phyloP scores from a whole-genome alignment of 2,888 invertebrate genomes.

The Cheilosia scutellata region DNA sequence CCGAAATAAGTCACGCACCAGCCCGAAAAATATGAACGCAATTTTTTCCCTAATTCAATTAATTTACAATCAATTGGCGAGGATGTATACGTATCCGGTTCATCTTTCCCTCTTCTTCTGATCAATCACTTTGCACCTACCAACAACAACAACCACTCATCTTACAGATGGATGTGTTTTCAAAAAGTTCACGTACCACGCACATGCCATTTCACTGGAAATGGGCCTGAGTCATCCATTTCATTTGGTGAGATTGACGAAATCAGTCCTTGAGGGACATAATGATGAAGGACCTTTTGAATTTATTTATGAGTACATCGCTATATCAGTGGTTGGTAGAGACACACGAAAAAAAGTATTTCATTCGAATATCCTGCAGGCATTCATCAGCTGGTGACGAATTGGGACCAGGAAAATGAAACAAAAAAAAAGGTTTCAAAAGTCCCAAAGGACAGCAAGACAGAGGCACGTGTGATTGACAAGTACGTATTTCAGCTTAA shows the following conservation, averaged over 20 bases:
- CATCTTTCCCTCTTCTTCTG: slow-evolving; percentile 28
- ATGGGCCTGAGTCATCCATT: slow-evolving; percentile 55
- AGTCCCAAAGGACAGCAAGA: no score
- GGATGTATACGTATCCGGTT: slow-evolving; percentile 17
- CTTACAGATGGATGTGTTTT: not conserved
- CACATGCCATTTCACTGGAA: slow-evolving; percentile 34
- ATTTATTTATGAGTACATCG: slow-evolving; percentile 58
- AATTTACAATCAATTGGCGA: slow-evolving; percentile 60
- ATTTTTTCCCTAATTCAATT: slow-evolving; percentile 57
- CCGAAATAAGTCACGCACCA: slow-evolving; percentile 43
- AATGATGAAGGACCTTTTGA: slow-evolving; percentile 53
- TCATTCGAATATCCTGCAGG: slow-evolving; percentile 12
- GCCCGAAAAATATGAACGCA: slow-evolving; percentile 38
- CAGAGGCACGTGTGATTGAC: no score
- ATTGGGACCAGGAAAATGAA: slow-evolving; percentile 6
- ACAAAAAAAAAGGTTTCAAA: not conserved
- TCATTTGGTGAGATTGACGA: slow-evolving; percentile 40
- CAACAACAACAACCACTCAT: not conserved
- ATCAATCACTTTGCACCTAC: slow-evolving; percentile 53
- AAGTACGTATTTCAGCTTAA: no score
- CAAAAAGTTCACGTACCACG: slow-evolving; percentile 32
- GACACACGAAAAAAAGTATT: not conserved
- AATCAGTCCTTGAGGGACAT: slow-evolving; percentile 39
- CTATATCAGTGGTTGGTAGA: not conserved
- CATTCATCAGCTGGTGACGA: slow-evolving; percentile 34